Conservation (phyloP, 2,888 invertebrate species). For the Tipula unca region DNA sequence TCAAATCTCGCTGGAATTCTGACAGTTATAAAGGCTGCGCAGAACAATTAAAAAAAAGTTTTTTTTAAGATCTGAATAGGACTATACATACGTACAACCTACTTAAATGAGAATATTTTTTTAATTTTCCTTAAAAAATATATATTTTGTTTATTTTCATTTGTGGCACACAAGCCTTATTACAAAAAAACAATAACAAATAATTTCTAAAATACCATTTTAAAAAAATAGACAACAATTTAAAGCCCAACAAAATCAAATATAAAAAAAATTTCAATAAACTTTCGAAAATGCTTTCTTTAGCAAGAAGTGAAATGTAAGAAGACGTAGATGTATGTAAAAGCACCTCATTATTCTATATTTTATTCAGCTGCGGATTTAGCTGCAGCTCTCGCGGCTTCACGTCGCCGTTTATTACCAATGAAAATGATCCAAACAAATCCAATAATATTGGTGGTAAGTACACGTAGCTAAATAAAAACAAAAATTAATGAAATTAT, state of each 20-base stretch:
- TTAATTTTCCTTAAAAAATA: too few species aligned
- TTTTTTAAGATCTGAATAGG: too few species aligned
- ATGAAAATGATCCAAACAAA: slow-evolving; percentile 72
- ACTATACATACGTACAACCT: too few species aligned
- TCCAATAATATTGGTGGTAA: slow-evolving; percentile 65
- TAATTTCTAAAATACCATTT: neutral
- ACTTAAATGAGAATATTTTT: too few species aligned
- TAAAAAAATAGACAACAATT: neutral
- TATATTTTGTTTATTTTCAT: neutral
- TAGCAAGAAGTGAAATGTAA: neutral
- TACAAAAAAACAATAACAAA: neutral
- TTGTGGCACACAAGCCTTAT: neutral
- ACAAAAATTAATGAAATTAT: neutral
- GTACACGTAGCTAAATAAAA: slow-evolving; percentile 57
- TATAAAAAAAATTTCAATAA: neutral
- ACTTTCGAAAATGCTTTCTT: neutral
- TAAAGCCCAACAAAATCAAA: neutral
- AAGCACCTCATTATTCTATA: neutral
- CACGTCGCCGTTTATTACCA: slow-evolving; percentile 56
- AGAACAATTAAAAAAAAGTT: too few species aligned
- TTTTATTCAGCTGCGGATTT: neutral
- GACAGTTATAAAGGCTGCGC: too few species aligned
- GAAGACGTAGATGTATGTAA: neutral
- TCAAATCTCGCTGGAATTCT: too few species aligned
- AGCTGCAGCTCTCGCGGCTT: slow-evolving; percentile 20